These are phyloP conservation scores for Drymodes brunneopygia DNA, from an alignment of 2,113 vertebrate species.

Conservation along the genomic window DNA sequence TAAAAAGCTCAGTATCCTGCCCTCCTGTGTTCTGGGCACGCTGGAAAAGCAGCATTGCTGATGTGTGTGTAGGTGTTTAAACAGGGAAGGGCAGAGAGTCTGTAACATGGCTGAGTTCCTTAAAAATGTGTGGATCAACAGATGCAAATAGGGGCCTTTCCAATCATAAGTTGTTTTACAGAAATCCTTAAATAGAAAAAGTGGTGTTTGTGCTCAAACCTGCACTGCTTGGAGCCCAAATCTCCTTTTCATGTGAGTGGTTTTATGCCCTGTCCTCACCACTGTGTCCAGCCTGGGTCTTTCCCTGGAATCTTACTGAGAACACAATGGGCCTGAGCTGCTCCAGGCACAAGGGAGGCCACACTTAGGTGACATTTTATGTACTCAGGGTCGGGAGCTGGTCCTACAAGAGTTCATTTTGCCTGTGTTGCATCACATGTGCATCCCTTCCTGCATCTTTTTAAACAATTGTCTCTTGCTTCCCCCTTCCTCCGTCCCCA, in stretches of 20 bases:
- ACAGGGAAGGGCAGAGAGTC: background rate
- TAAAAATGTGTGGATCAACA: accelerated
- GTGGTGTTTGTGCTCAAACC: background rate
- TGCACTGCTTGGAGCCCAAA: accelerated
- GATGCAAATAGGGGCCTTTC: background rate
- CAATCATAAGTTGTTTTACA: background rate
- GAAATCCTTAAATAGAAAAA: background rate
- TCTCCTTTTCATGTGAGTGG: accelerated
- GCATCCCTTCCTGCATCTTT: background rate
- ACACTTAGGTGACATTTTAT: accelerated
- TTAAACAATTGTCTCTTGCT: background rate
- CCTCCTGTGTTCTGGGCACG: background rate
- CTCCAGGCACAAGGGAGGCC: background rate
- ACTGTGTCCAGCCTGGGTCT: background rate
- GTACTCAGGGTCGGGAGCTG: background rate
- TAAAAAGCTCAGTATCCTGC: background rate
- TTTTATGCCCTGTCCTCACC: background rate
- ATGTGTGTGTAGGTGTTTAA: background rate
- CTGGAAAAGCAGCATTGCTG: background rate
- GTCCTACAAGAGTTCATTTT: accelerated
- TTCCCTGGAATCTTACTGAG: background rate
- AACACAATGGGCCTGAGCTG: accelerated
- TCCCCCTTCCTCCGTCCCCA: background rate
- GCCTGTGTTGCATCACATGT: accelerated
- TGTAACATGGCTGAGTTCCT: background rate